These are phyloP conservation scores for Poeciliopsis paucimaculata DNA, from an alignment of 2,797 vertebrate genomes.

Conservation along the genomic window DNA sequence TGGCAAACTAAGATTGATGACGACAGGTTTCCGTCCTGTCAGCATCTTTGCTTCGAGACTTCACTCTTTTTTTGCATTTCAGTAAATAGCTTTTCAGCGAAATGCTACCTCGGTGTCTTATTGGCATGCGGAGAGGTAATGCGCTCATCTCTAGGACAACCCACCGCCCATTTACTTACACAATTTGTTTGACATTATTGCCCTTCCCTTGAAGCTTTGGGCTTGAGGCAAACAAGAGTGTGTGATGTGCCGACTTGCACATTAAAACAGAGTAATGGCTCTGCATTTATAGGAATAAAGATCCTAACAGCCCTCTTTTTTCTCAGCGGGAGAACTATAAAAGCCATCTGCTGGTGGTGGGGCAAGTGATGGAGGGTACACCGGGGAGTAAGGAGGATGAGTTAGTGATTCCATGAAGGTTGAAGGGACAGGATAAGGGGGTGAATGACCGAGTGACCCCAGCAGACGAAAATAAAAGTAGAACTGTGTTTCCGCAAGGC, in stretches of 20 bases:
- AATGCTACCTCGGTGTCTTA: conserved; percentile 71
- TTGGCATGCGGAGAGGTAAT: conserved; percentile 72
- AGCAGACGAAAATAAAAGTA: conserved; percentile 25
- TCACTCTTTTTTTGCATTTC: conserved; percentile 68
- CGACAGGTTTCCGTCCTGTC: conserved; percentile 74
- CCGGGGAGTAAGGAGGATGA: conserved; percentile 39
- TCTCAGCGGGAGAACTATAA: conserved; percentile 70
- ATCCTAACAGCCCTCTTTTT: conserved; percentile 69
- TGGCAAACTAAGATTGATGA: conserved; percentile 77
- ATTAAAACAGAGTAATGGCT: conserved; percentile 75
- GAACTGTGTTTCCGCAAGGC: conserved; percentile 22
- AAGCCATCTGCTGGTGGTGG: conserved; percentile 69
- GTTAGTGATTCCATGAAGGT: conserved; percentile 47
- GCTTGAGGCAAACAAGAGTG: conserved; percentile 65
- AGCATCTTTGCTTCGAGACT: conserved; percentile 72
- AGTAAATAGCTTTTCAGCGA: conserved; percentile 74
- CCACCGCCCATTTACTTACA: conserved; percentile 69
- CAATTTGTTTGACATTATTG: conserved; percentile 78
- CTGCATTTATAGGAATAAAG: conserved; percentile 74
- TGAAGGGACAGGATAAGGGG: conserved; percentile 31
- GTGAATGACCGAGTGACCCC: conserved; percentile 39
- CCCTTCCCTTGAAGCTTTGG: conserved; percentile 68
- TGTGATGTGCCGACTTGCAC: conserved; percentile 67
- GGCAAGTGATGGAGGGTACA: conserved; percentile 19
- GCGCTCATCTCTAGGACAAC: conserved; percentile 59